These are phyloP conservation scores for Macrocentrus cingulum DNA, from an alignment of 1,140 invertebrate genomes.

Conservation along the genomic window DNA sequence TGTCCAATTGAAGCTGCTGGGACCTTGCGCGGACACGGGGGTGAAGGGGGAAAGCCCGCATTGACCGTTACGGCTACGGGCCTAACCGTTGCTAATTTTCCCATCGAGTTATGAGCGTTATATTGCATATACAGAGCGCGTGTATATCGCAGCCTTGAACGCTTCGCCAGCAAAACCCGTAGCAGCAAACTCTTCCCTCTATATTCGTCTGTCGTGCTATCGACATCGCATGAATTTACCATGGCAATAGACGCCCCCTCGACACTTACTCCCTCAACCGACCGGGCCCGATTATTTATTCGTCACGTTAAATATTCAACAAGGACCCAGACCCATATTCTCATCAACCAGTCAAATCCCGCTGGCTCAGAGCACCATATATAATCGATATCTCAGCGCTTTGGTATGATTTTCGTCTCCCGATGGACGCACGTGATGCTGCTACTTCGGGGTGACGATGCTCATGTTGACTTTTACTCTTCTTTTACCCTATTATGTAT, in stretches of 20 bases:
- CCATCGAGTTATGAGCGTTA: conserved; percentile 28
- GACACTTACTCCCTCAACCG: neutral
- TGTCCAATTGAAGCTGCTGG: conserved; percentile 10
- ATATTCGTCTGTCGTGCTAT: conserved; percentile 17
- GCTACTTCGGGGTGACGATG: no score
- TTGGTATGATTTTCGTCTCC: no score
- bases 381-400: no score
- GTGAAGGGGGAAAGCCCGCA: conserved; percentile 11
- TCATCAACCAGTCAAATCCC: neutral
- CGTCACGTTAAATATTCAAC: conserved; percentile 11
- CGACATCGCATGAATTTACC: conserved; percentile 28
- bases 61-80: conserved; percentile 19
- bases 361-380: no score
- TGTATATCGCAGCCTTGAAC: conserved; percentile 15
- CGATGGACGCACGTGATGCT: no score
- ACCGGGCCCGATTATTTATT: conserved; percentile 21
- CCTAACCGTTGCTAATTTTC: conserved; percentile 29
- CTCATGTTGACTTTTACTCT: neutral
- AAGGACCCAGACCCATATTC: neutral
- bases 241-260: conserved; percentile 19
- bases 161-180: conserved; percentile 7
- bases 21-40: neutral
- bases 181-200: conserved; percentile 7
- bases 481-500: no score
- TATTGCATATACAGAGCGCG: conserved; percentile 16